Evolutionary conservation across 2,797 vertebrate species (phyloP).

Genomic region (Danio tinwini): DNA sequence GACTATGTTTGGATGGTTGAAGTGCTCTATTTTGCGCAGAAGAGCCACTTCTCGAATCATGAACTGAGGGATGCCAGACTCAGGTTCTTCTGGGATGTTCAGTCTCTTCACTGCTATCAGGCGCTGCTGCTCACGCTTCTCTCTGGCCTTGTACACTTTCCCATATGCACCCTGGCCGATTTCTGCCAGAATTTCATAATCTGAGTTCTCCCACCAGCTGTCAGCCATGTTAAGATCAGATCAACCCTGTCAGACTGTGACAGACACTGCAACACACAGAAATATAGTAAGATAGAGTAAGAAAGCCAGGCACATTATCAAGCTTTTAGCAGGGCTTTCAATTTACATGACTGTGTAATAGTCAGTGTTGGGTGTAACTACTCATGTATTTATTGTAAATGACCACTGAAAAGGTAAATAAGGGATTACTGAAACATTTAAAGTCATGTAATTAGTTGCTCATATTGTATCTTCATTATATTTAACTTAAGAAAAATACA

Average conservation of each 20-base stretch:
- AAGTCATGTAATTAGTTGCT: no score
- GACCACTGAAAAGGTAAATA: no score
- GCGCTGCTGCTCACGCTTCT: constrained; percentile 69
- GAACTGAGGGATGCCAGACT: constrained; percentile 73
- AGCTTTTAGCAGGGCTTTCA: neutral
- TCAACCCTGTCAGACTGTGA: neutral
- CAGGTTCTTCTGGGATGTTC: constrained; percentile 58
- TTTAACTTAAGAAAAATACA: no score
- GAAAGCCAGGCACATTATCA: neutral
- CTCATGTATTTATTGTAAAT: no score
- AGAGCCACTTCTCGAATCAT: constrained; percentile 82
- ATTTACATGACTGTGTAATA: neutral
- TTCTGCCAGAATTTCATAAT: constrained; percentile 77
- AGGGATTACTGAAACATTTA: no score
- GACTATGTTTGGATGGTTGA: constrained; percentile 80
- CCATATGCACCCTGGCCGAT: constrained; percentile 76
- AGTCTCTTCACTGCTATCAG: constrained; percentile 80
- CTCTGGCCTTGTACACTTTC: constrained; percentile 78
- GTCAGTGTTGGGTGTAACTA: no score
- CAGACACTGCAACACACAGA: neutral
- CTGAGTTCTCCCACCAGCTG: constrained; percentile 3
- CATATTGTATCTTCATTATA: no score
- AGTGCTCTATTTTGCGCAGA: constrained; percentile 72
- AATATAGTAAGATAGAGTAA: neutral
- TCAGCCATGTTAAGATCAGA: constrained; percentile 62